phyloP scores from a whole-genome alignment of 2,797 vertebrate species.

The Gymnothorax reevesii region DNA sequence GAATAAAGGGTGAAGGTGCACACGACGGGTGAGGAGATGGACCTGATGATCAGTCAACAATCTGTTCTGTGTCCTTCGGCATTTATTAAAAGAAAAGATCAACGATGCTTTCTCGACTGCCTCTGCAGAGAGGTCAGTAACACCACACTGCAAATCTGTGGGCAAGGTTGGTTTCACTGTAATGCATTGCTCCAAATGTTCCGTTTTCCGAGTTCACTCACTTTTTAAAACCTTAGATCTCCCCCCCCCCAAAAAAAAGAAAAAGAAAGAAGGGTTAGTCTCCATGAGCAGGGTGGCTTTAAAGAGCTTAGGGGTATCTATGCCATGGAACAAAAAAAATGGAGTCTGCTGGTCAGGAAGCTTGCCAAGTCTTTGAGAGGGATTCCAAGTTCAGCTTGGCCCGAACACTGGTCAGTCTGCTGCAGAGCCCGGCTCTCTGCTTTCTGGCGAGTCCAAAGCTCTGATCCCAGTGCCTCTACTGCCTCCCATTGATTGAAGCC shows the following conservation, averaged over 20 bases:
- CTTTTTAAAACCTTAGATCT: slow-evolving; percentile 13
- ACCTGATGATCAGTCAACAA: no score
- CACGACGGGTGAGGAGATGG: no score
- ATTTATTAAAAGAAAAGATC: background rate
- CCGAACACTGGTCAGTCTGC: slow-evolving; percentile 50
- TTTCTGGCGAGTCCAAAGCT: slow-evolving; percentile 55
- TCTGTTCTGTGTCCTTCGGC: no score
- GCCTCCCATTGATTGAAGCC: slow-evolving; percentile 47
- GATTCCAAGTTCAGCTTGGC: slow-evolving; percentile 54
- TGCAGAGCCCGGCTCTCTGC: slow-evolving; percentile 41
- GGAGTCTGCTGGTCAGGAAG: slow-evolving; percentile 45
- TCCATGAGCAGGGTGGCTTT: slow-evolving; percentile 35
- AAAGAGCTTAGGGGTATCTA: slow-evolving; percentile 35
- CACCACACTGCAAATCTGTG: background rate
- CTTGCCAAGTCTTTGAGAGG: slow-evolving; percentile 55
- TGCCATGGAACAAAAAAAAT: slow-evolving; percentile 35
- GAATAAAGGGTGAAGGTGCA: no score
- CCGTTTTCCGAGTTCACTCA: background rate
- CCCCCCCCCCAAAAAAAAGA: background rate
- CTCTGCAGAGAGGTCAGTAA: slow-evolving; percentile 14
- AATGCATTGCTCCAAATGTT: slow-evolving; percentile 21
- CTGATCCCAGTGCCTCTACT: slow-evolving; percentile 45
- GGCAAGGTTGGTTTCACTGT: slow-evolving; percentile 24
- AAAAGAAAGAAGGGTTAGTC: slow-evolving; percentile 32
- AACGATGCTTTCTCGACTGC: background rate